Evolutionary conservation across 2,797 vertebrate species (phyloP), one percentile per base, ranked within the genome.

Genomic region (Tenualosa ilisha): DNA sequence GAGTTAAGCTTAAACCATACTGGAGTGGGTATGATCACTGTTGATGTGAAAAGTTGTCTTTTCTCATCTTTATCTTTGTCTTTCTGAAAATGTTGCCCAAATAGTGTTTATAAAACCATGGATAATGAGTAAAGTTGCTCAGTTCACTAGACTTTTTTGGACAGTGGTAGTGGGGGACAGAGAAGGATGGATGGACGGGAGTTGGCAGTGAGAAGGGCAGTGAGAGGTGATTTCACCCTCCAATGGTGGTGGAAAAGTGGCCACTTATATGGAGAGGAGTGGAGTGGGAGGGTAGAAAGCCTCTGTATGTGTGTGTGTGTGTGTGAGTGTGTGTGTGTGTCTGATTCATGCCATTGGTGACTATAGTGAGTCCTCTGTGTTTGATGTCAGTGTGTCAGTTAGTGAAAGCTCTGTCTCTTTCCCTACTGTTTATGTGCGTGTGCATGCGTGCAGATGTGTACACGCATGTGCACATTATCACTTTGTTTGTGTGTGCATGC

Each of bases 171-270:
- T 22, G 63, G 26, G 8, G 17, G 37, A 17, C 15, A 31, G 12
- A 15, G 51, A 31, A 54, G 83, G 59, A 13, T 6, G 31, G 82
- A 61, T 20, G 37, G 26, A 75, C 7, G 75, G 65, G 6, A 11
- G 13, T 24, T 56, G 68, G 50, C 50, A 84, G 54, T 20, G 17
- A 56, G 31, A 17, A 20, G 1, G 7, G 7, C 53, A 24, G 68
- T 84, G 31, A 31, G 31, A 31, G 31, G 31, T 31, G 83, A 84
- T 72, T 31, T 75, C 83, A 84, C 65, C 31, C 9, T 13, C 50
- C 50, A 51, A 5, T 51, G 11, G 11, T 84, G 72, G 22, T 75
- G 83, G 49, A 84, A 65, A 81, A 79, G 31, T 43, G 54, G 31
- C 40, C 49, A 56, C 68, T 54, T 43, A 54, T n/a, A 46, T 31